Evolutionary conservation across 2,888 invertebrate species (phyloP), one percentile per base, ranked within the genome.

Genomic region (Andrena camellia): DNA sequence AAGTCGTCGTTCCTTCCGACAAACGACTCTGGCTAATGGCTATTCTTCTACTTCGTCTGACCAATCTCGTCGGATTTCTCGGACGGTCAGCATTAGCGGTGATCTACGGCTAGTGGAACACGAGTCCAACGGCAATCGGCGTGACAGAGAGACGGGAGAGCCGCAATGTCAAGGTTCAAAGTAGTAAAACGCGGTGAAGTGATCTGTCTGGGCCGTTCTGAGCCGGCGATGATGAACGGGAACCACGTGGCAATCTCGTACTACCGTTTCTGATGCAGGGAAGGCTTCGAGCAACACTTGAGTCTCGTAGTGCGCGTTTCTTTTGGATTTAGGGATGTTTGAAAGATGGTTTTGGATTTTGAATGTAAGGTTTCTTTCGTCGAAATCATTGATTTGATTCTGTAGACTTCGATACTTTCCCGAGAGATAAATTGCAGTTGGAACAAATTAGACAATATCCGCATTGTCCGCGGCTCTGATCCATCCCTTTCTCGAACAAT

Each of bases 121-220:
- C 2, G 33, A 33, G 13, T 42, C 26, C 17, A n/a, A 35, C 62
- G 57, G 59, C 66, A 42, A 54, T 72, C 52, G 57, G 33, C 20
- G 48, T 67, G 70, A 62, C 67, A 23, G 35, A 29, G 50, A 70
- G 50, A 35, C 8, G 64, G 59, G 29, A 71, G 75, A 78, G 63
- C 72, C 57, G 74, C 85, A 89, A 80, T 78, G 84, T 80, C 84
- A 82, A 87, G 77, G 69, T 76, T 50, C 71, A 57, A 26, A 54
- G 48, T 10, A 26, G 42, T 66, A 57, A 7, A 66, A 13, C 23
- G 26, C 63, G 17, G 29, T 72, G 29, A 60, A 79, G 42, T 77
- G 57, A 63, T 70, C 13, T 35, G 26, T 59, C 67, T 33, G 42
- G 26, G 20, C n/a, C 50, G 42, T 62, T 71, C 26, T 62, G 10